Evolutionary conservation across 1,140 invertebrate species (phyloP), one percentile per base, ranked within the genome.

Genomic region (Stegodyphus mimosarum): DNA sequence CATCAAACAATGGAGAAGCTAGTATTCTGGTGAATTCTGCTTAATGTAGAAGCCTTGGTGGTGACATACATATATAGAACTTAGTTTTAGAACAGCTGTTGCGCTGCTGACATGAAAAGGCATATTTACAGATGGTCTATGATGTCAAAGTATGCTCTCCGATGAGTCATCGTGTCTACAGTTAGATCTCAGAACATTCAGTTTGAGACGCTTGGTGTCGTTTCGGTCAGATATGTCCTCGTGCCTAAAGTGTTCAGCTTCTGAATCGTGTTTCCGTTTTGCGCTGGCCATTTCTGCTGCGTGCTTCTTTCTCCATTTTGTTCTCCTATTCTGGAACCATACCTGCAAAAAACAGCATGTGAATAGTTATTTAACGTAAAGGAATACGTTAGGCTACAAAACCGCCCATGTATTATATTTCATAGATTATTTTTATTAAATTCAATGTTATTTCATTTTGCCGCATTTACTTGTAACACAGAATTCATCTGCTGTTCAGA

Each of bases 221-320:
- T 93, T 93, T 87, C 94, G 94, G 52, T 91, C 91, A 71, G 93
- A 94, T 89, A 93, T 94, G 52, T 90, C 91, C 15, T 90, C 90
- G 87, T 93, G 93, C 77, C 92, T 93, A 87, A 91, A 92, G 71
- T 95, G 95, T 88, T 96, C 95, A 48, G 96, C 94, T 88, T 97
- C 96, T 33, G 87, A 84, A 91, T 98, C 97, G 90, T 99, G 97
- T 90, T 97, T 96, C 90, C 97, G 94, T 91, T 99, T 99, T 7
- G 97, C 97, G 49, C 97, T 97, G 73, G 98, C 98, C 97, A 99
- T 98, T 92, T 99, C 98, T 5, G 98, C 98, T 1, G 98, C 98
- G 92, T 99, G 97, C 90, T 98, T 98, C 93, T 99, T 99, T 89
- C 98, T 93, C 98, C 98, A 99, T 93, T 99, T 99, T 88, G 98